Percentiles rank a stretch among this genome's conserved stretches.
Conservation (phyloP, 2,113 vertebrate species). For the Amia ocellicauda region DNA sequence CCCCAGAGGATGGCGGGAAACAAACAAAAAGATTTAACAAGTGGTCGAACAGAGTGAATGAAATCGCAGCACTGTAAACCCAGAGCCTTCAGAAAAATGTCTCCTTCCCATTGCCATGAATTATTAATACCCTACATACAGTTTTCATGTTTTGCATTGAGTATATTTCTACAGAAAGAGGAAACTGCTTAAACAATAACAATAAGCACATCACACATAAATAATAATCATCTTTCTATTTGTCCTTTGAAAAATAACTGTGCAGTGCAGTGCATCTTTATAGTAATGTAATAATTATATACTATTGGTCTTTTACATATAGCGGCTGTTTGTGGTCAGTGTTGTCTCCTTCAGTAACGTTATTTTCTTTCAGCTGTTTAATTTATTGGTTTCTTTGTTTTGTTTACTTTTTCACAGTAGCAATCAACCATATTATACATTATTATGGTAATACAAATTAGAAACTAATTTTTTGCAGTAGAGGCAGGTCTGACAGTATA, state of each 20-base stretch:
- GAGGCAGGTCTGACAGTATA: background rate
- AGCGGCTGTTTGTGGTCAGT: background rate
- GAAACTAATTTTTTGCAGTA: background rate
- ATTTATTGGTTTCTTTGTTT: slow-evolving; percentile 3
- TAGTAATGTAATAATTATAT: no score
- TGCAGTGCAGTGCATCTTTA: no score
- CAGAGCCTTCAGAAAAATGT: slow-evolving; percentile 51
- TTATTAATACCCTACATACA: slow-evolving; percentile 49
- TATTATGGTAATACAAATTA: background rate
- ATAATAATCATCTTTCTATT: no score
- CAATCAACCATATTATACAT: background rate
- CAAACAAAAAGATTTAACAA: slow-evolving; percentile 97
- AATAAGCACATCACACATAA: slow-evolving; percentile 2
- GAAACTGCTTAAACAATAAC: slow-evolving; percentile 22
- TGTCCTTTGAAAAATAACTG: no score
- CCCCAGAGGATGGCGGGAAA: slow-evolving; percentile 86
- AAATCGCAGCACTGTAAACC: slow-evolving; percentile 66
- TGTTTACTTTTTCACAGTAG: background rate
- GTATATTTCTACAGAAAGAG: slow-evolving; percentile 27
- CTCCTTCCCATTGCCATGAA: slow-evolving; percentile 45
- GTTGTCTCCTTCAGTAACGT: no score
- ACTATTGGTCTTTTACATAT: background rate
- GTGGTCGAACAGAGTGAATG: slow-evolving; percentile 76
- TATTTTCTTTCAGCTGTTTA: background rate
- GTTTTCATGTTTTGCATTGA: slow-evolving; percentile 36